These are phyloP conservation scores for Dysdera silvatica DNA, from an alignment of 1,140 invertebrate genomes.

Conservation along the genomic window DNA sequence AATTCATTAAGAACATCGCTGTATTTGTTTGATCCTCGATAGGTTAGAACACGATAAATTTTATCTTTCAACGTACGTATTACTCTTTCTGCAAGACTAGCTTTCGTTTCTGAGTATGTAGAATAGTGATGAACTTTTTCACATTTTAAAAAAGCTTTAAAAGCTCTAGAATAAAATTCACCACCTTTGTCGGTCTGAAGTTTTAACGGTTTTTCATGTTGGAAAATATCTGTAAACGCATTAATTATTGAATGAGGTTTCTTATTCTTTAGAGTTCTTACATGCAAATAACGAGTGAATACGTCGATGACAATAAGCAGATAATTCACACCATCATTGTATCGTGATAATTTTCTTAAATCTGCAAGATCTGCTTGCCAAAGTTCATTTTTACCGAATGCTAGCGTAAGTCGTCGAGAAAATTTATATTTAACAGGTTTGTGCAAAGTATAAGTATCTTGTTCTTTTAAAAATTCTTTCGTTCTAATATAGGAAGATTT, in stretches of 20 bases:
- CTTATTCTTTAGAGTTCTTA: constrained; percentile 31
- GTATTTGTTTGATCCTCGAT: constrained; percentile 42
- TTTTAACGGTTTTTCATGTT: not conserved
- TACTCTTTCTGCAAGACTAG: constrained; percentile 47
- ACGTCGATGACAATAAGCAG: constrained; percentile 34
- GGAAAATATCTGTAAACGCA: constrained; percentile 29
- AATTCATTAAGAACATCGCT: constrained; percentile 38
- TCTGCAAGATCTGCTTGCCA: constrained; percentile 35
- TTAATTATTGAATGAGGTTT: constrained; percentile 26
- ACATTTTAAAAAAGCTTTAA: constrained; percentile 38
- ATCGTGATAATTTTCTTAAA: constrained; percentile 17
- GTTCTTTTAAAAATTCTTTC: constrained; percentile 26
- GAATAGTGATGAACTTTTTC: constrained; percentile 44
- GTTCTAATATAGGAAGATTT: not conserved
- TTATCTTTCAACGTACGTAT: constrained; percentile 46
- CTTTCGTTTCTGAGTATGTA: constrained; percentile 41
- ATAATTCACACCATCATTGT: constrained; percentile 32
- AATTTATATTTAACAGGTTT: constrained; percentile 31
- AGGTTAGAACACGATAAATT: constrained; percentile 44
- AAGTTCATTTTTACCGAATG: constrained; percentile 29
- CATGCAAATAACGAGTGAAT: constrained; percentile 32
- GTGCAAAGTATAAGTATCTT: constrained; percentile 35
- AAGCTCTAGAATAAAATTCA: constrained; percentile 27
- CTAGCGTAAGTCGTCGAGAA: not conserved
- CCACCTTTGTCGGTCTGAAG: constrained; percentile 25